Evolutionary conservation across 2,888 invertebrate genomes (phyloP), one percentile per base, ranked within the genome.

Genomic region (Ormia ochracea): DNA sequence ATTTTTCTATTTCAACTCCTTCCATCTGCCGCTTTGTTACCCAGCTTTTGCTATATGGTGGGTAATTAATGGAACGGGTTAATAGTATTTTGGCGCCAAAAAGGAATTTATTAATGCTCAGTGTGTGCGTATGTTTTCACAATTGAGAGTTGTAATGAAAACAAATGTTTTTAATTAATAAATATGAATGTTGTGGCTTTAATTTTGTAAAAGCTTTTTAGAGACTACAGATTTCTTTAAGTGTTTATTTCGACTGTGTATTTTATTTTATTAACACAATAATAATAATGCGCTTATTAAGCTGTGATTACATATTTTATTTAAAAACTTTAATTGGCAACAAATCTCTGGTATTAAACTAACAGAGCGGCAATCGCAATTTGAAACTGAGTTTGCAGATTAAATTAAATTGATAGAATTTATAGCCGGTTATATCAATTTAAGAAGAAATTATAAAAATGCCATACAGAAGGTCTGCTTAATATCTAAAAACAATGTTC

Each of bases 141-240:
- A 45, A 45, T 38, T 69, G 48, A 43, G 52, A 59, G 21, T 78
- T 88, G 86, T 89, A 89, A 89, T 89, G 89, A 87, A 89, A 89
- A 89, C 86, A 88, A 89, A 89, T 88, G 88, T 85, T 88, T 87
- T 89, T 87, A 89, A 89, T 89, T 89, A 89, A 89, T 89, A 89
- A 89, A 88, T 88, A 88, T 88, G 86, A 87, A 87, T 89, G 89
- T 89, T 88, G 89, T 82, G 89, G 89, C 65, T 79, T 78, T 86
- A 78, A 78, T 77, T 56, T 36, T 41, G 17, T 10, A 36, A 36
- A 43, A 21, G 28, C 68, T 31, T 61, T 68, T 45, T 28, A 81
- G n/a, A n/a, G 70, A 36, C 19, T 66, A 52, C 50, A 59, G 48
- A 14, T 59, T 66, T 61, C 61, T 61, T n/a, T 31, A 78, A 59